Percentiles rank a stretch among this genome's conserved stretches.
phyloP scores from a whole-genome alignment of 2,888 invertebrate genomes.

The Eurytoma californica region DNA sequence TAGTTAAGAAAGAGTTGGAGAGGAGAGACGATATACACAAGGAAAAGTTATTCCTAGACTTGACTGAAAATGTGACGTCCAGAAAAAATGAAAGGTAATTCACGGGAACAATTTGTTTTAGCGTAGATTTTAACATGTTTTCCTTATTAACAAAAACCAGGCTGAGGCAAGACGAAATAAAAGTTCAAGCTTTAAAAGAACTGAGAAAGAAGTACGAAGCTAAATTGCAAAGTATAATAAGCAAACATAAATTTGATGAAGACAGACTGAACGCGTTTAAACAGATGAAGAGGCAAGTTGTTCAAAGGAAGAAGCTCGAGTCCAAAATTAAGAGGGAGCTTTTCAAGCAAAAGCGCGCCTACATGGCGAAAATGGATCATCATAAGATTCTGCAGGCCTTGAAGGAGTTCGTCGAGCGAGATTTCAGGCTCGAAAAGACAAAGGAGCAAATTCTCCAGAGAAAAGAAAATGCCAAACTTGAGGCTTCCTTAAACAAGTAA shows the following conservation, averaged over 20 bases:
- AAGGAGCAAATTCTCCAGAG: slow-evolving; percentile 1
- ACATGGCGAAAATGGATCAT: slow-evolving; percentile 35
- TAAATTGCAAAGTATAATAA: not conserved
- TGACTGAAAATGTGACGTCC: slow-evolving; percentile 29
- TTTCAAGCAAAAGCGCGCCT: slow-evolving; percentile 1
- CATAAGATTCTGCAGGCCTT: slow-evolving; percentile 40
- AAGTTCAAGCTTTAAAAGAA: not conserved
- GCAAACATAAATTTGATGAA: slow-evolving; percentile 11
- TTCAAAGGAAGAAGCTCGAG: slow-evolving; percentile 14
- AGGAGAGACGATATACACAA: slow-evolving; percentile 49
- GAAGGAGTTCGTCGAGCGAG: slow-evolving; percentile 40
- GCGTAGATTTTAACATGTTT: not conserved
- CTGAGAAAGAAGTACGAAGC: not conserved
- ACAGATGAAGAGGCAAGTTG: not conserved
- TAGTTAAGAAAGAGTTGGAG: slow-evolving; percentile 63
- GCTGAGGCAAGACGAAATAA: slow-evolving; percentile 43
- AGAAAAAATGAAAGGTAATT: slow-evolving; percentile 52
- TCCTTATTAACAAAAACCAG: not conserved
- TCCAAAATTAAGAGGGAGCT: not conserved
- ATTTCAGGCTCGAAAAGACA: slow-evolving; percentile 2
- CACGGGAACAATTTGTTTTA: not conserved
- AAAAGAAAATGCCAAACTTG: not conserved
- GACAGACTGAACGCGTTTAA: not conserved
- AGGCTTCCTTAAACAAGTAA: slow-evolving; percentile 23
- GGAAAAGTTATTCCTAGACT: slow-evolving; percentile 54